Evolutionary conservation across 23 tunicate genomes (phyloP), one percentile per base, ranked within the genome.

Genomic region (Trididemnum clinides): DNA sequence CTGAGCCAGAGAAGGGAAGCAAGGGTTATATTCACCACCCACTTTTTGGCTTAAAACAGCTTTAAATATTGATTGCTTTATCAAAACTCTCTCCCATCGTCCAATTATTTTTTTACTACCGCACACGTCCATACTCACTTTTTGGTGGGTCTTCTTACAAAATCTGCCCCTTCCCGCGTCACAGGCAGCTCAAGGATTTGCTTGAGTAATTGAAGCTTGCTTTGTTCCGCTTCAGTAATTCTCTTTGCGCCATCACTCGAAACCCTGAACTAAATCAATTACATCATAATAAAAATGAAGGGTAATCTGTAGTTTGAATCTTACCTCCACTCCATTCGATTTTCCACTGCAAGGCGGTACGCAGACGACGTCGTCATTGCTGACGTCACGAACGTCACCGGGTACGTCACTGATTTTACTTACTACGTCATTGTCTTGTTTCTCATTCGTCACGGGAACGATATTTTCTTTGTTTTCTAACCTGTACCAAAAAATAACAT

Each of bases 151-250:
- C 98, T 80, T 4, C 72, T 36, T 20, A 93, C 88, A 54, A 84
- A 82, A 34, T 88, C 90, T 2, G 98, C 88, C 1, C 89, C 83
- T 57, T 85, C 90, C 18, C 23, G 18, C 18, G 71, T 39, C 50
- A 37, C 39, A 30, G 98, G 98, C 3, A 93, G 83, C 23, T 88
- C 90, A 39, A 93, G 64, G 3, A 93, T 88, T 33, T 88, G 81
- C 28, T 86, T 93, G 25, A 93, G 80, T 19, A 93, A 44, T 19
- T 34, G 78, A 2, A 92, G 64, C 18, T 29, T 3, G 39, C 19
- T 70, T 12, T 4, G 19, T 70, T 70, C 77, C 20, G 77, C 54
- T 44, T 7, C n/a, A n/a, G n/a, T n/a, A n/a, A n/a, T n/a, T n/a
- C n/a, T n/a, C n/a, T n/a, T n/a, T n/a, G n/a, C n/a, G n/a, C n/a